phyloP scores from a whole-genome alignment of 92 coral and sea anemone species.

The Metridium senile region DNA sequence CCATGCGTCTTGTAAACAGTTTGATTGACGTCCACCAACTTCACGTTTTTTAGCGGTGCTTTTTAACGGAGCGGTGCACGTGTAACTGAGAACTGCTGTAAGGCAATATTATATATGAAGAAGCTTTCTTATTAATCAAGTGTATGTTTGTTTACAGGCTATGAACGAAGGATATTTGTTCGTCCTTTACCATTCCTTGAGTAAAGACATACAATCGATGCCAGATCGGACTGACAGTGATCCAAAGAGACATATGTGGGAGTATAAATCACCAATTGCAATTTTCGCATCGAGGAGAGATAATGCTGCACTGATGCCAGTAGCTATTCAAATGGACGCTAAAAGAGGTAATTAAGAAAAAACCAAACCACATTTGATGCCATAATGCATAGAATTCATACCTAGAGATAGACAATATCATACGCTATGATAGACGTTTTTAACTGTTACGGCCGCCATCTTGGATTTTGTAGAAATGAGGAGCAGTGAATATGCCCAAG shows the following conservation, averaged over 20 bases:
- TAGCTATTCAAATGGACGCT: slow-evolving; percentile 68
- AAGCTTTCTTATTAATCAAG: neutral
- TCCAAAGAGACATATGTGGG: slow-evolving; percentile 47
- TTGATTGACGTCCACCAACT: no score
- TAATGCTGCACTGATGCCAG: slow-evolving; percentile 49
- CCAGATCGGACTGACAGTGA: slow-evolving; percentile 53
- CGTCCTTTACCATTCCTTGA: slow-evolving; percentile 56
- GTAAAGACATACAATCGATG: slow-evolving; percentile 39
- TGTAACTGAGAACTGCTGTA: no score
- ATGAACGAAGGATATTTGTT: slow-evolving; percentile 39
- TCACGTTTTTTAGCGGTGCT: no score
- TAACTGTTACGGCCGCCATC: no score
- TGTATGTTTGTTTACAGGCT: slow-evolving; percentile 35
- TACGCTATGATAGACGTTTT: neutral
- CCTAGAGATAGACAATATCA: neutral
- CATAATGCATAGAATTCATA: no score
- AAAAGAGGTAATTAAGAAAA: slow-evolving; percentile 33
- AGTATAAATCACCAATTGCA: slow-evolving; percentile 63
- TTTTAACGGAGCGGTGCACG: no score
- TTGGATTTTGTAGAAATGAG: neutral
- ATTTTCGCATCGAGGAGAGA: slow-evolving; percentile 46
- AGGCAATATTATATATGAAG: no score
- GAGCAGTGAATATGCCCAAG: neutral
- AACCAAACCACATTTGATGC: no score
- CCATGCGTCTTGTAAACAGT: no score